Evolutionary conservation across 2,113 vertebrate genomes (phyloP), one percentile per base, ranked within the genome.

Genomic region (Ammodytes marinus): DNA sequence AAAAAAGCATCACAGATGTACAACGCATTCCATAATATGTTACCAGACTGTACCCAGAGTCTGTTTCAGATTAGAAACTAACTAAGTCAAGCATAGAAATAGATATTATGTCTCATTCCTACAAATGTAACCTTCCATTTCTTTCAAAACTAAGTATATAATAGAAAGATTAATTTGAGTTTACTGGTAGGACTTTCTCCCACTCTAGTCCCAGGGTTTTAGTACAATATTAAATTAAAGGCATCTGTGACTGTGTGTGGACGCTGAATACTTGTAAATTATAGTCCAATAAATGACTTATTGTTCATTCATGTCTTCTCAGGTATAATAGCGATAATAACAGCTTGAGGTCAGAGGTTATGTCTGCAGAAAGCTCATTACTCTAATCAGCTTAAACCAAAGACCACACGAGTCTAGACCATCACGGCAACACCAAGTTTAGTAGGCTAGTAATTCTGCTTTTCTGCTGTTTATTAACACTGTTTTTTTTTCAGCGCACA

Each of bases 361-460:
- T 27, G 27, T 47, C 52, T 14, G 60, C 47, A 73, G 43, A 60
- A 80, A 84, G 79, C 77, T 88, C 42, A 63, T 79, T 86, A 63
- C 40, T 53, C 7, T 79, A 87, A 90, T 86, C 71, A 57, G 71
- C 65, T 89, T 74, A 88, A 45, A 57, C 5, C 64, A 63, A n/a
- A 52, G 68, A 67, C 27, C 27, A 27, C 27, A 27, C 27, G 27
- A 27, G 27, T 27, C 27, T 27, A 27, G 27, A 27, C 27, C 27
- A 2, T 27, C 27, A 27, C 27, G 27, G 1, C 27, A 57, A 42
- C 59, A 35, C 1, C 13, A 40, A 19, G 27, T 27, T 27, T 27
- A 27, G 27, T 27, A 27, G 27, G 27, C 27, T 27, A 27, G 27
- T 27, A 27, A 27, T 27, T 27, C 27, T 27, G 27, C 27, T 27